Conservation (phyloP, 2,888 invertebrate genomes). For the Hypomecis atomaria region DNA sequence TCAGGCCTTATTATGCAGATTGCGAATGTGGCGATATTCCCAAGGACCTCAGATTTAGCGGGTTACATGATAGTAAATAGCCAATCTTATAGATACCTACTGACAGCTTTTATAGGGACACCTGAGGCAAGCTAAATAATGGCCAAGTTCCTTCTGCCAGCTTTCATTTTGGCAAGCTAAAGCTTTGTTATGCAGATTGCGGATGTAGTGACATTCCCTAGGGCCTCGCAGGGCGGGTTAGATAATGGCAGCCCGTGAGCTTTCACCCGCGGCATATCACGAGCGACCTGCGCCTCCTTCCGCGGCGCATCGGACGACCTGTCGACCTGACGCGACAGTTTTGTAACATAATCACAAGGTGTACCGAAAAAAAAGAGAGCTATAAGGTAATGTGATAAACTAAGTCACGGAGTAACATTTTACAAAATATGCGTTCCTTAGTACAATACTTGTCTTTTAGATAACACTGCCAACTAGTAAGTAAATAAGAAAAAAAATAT, state of each 20-base stretch:
- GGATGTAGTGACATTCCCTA: slow-evolving; percentile 39
- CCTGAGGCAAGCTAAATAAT: too few relatives aligned
- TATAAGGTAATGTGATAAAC: not conserved
- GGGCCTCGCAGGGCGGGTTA: slow-evolving; percentile 45
- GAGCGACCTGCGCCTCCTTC: slow-evolving; percentile 46
- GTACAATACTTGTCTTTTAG: too few relatives aligned
- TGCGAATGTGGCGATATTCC: too few relatives aligned
- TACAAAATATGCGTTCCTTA: too few relatives aligned
- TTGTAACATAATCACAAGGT: slow-evolving; percentile 21
- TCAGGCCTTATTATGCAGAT: too few relatives aligned
- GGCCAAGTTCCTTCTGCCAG: not conserved
- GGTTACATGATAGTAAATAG: not conserved
- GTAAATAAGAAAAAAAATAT: too few relatives aligned
- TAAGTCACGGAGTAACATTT: too few relatives aligned
- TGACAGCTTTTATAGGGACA: too few relatives aligned
- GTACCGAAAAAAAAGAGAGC: not conserved
- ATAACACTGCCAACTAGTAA: too few relatives aligned
- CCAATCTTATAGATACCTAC: not conserved
- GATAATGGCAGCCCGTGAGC: slow-evolving; percentile 53
- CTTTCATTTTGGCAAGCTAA: not conserved
- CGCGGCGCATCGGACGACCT: slow-evolving; percentile 45
- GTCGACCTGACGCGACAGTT: slow-evolving; percentile 40
- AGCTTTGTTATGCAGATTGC: slow-evolving; percentile 7
- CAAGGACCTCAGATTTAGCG: too few relatives aligned
- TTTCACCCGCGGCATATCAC: slow-evolving; percentile 72